Evolutionary conservation across 1,140 invertebrate species (phyloP).

Genomic region (Calliopsis andreniformis): DNA sequence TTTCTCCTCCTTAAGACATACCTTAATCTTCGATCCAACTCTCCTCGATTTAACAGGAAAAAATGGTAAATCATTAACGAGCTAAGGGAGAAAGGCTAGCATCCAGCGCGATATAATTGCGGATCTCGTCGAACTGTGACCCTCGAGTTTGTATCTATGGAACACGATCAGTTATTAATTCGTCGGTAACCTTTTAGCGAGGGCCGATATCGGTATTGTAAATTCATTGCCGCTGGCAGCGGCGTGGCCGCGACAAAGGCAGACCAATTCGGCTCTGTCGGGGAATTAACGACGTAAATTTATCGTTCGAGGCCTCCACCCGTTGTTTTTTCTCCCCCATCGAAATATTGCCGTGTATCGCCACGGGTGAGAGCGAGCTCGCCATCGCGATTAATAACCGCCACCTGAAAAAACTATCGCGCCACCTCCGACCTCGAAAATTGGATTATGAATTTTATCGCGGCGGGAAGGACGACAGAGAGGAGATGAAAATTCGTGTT

Average conservation of each 20-base stretch:
- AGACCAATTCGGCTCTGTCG: constrained; percentile 30
- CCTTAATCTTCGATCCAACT: too few relatives aligned
- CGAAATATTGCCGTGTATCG: constrained; percentile 18
- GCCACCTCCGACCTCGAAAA: neutral
- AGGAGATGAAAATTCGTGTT: neutral
- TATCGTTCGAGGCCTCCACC: constrained; percentile 16
- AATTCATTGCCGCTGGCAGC: constrained; percentile 38
- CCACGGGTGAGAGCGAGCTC: neutral
- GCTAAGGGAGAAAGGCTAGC: constrained; percentile 5
- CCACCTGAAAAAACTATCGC: constrained; percentile 9
- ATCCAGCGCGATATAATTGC: constrained; percentile 27
- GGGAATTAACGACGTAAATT: constrained; percentile 51
- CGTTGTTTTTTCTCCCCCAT: neutral
- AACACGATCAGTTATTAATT: constrained; percentile 38
- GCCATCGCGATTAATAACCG: constrained; percentile 26
- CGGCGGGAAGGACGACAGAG: neutral
- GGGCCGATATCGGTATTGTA: constrained; percentile 35
- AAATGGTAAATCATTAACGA: constrained; percentile 1
- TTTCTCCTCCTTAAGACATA: too few relatives aligned
- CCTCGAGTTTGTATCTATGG: neutral
- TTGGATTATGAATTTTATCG: constrained; percentile 27
- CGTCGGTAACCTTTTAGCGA: constrained; percentile 44
- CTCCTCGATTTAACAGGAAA: neutral
- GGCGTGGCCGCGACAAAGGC: constrained; percentile 11
- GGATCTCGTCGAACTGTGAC: neutral